Base-by-base conservation (phyloP, 1,140 invertebrate genomes). In the Cyphomyrmex costatus region DNA sequence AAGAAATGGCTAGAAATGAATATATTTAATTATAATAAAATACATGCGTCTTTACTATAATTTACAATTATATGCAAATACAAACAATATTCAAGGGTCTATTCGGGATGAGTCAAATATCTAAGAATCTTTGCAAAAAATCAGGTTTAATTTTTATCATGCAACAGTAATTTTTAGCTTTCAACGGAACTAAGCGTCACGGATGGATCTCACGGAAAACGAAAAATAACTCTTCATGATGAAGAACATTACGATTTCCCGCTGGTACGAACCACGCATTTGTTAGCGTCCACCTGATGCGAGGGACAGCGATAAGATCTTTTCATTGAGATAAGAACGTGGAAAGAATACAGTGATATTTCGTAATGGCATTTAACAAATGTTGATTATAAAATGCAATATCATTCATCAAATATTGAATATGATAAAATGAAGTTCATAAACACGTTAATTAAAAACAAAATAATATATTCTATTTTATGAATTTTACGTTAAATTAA, bases 11-110 rank as follows among this genome's bases (percentile, higher is more conserved):
- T 56, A 56, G n/a, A n/a, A 56, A 56, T 56, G 21, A 56, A 56
- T 56, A 56, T 56, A 56, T 56, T 56, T 56, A 56, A 56, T 56
- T n/a, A 56, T 56, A 21, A 56, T 56, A 56, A 56, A 56, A 56
- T 21, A 56, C 53, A 56, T 56, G n/a, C 53, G 46, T 6, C 53
- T 21, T 56, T 56, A 56, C 21, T 56, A 2, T 49, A 49, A 49
- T 49, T 49, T n/a, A n/a, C n/a, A 49, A 49, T 56, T 56, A 56
- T 56, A 7, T 56, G 53, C n/a, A 21, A 56, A 56, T 56, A 56
- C 19, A 21, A 56, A 7, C n/a, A 19, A 21, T 42, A 42, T 56
- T 56, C 46, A 16, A 4, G 14, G 14, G 46, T 49, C 46, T 16
- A 49, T 56, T 21, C 7, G n/a, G 19, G n/a, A 56, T 19, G 2